These are phyloP conservation scores for Dolichopus griseipennis DNA, from an alignment of 2,888 invertebrate species.

Conservation along the genomic window DNA sequence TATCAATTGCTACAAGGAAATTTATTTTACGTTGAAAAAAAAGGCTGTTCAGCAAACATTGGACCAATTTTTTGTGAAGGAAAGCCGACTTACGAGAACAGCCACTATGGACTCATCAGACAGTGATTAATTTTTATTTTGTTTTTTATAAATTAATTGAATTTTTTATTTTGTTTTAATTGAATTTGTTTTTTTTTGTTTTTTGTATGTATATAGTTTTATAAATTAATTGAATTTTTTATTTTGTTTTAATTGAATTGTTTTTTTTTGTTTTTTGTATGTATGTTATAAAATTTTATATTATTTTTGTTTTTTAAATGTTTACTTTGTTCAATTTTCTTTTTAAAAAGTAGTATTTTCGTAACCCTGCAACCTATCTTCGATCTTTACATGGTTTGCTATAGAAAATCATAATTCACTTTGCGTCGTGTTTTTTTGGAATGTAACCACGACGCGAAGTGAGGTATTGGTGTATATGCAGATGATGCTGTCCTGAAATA, in stretches of 20 bases:
- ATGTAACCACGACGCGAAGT: too few species aligned
- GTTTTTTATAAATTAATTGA: too few species aligned
- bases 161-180: too few species aligned
- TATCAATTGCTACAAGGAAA: slow-evolving; percentile 19
- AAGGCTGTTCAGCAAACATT: slow-evolving; percentile 13
- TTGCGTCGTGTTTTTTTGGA: too few species aligned
- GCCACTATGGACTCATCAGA: slow-evolving; percentile 14
- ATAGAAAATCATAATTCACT: too few species aligned
- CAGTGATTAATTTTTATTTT: slow-evolving; percentile 18
- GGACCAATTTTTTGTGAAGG: slow-evolving; percentile 11
- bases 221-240: slow-evolving; percentile 16
- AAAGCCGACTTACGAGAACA: slow-evolving; percentile 12
- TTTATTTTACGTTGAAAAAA: slow-evolving; percentile 14
- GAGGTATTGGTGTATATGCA: too few species aligned
- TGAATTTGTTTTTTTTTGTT: too few species aligned
- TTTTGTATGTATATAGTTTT: too few species aligned
- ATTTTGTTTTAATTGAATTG: slow-evolving; percentile 17
- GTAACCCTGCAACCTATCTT: slow-evolving; percentile 16
- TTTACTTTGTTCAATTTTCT: slow-evolving; percentile 7
- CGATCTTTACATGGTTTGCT: slow-evolving; percentile 17
- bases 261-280: slow-evolving; percentile 14
- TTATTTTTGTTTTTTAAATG: too few species aligned
- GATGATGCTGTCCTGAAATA: too few species aligned
- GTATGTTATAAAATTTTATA: background rate
- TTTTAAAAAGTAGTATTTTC: slow-evolving; percentile 12